phyloP scores from a whole-genome alignment of 1,140 invertebrate genomes.

The Leucophenga varia region DNA sequence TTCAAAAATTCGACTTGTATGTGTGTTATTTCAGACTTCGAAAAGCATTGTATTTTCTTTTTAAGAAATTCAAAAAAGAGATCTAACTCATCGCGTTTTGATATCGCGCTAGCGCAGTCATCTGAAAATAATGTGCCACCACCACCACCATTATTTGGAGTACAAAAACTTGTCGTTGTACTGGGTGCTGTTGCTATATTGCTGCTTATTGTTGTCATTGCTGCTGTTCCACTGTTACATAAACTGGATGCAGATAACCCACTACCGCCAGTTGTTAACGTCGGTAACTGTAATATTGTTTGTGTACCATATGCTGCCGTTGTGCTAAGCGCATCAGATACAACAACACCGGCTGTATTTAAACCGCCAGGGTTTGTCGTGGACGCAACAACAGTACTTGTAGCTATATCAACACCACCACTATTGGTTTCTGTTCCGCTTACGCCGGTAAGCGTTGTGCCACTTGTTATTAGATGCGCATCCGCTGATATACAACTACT shows the following conservation, averaged over 20 bases:
- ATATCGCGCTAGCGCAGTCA: constrained; percentile 19
- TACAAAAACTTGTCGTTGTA: too few species aligned
- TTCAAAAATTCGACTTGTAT: constrained; percentile 53
- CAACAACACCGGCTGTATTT: too few species aligned
- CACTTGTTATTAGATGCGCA: not conserved
- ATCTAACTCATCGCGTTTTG: constrained; percentile 43
- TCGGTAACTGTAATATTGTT: constrained; percentile 36
- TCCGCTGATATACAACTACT: too few species aligned
- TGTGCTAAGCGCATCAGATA: too few species aligned
- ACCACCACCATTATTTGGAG: too few species aligned
- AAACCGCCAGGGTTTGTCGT: too few species aligned
- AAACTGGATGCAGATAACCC: constrained; percentile 32
- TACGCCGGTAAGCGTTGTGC: constrained; percentile 1
- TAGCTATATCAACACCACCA: constrained; percentile 40
- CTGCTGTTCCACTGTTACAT: constrained; percentile 15
- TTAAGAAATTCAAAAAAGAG: constrained; percentile 52
- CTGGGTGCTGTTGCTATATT: not conserved
- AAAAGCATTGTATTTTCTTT: constrained; percentile 50
- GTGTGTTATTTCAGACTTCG: constrained; percentile 44
- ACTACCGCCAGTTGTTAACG: constrained; percentile 13
- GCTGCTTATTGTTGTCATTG: not conserved
- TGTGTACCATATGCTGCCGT: constrained; percentile 15
- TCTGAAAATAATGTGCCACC: constrained; percentile 8
- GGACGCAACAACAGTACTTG: too few species aligned
- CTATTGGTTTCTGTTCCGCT: constrained; percentile 23